Base-by-base conservation (phyloP, 2,888 invertebrate genomes). In the Chrysolina haemoptera region DNA sequence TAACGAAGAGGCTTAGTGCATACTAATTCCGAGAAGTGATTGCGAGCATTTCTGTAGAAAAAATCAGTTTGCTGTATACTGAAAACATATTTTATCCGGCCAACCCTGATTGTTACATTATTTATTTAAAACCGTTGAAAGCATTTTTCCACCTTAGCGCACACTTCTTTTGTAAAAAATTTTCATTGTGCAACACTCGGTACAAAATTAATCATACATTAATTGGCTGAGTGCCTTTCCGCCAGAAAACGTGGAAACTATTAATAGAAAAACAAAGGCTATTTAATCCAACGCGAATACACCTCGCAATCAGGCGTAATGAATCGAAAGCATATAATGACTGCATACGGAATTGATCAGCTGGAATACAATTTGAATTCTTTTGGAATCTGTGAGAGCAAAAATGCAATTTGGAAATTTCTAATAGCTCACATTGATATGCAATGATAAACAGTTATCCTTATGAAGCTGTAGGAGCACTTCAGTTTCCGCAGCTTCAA, bases 201-300 rank as follows among this genome's bases (percentile, higher is more conserved):
- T n/a, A 59, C 59, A n/a, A 59, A 59, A 59, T 59, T 59, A 14
- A 59, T 59, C 59, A 59, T 35, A 59, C 59, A 35, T 59, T 59
- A 59, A 59, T 59, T 59, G 59, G 59, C 59, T 59, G 59, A 59
- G 59, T 27, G 59, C 59, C 59, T 59, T 59, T 59, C 35, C 59
- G 59, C 59, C 59, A 27, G 35, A 59, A 59, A 53, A 53, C 18
- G 53, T 53, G 22, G 59, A 35, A 59, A 59, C 59, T 59, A 27
- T 59, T 35, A 59, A 59, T 59, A 59, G 59, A 59, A 59, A 59
- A 59, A 59, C 59, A 59, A 59, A 35, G 35, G 59, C 59, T 59
- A 20, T 53, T 53, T 18, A 53, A 53, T 53, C 20, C 53, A 53
- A 53, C 53, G 53, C 53, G 53, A 53, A 53, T 20, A 53, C 53